phyloP scores from a whole-genome alignment of 2,888 invertebrate genomes.

The Stomorhina lunata region DNA sequence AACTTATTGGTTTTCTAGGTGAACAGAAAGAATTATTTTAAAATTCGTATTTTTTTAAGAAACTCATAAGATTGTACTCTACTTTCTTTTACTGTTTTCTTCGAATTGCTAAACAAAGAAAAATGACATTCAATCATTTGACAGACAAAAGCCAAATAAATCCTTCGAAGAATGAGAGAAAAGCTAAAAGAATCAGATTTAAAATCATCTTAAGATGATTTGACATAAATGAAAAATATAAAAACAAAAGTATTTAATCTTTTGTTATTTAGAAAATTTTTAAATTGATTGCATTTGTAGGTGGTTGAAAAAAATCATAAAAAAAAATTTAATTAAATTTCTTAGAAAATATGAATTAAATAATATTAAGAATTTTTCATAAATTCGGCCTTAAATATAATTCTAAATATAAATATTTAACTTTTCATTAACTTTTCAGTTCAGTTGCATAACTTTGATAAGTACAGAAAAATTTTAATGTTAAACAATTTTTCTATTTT shows the following conservation, averaged over 20 bases:
- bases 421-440: too few relatives aligned
- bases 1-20: too few relatives aligned
- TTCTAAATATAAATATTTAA: too few relatives aligned
- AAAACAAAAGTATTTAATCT: not conserved
- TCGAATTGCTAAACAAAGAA: constrained; percentile 20
- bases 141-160: constrained; percentile 52
- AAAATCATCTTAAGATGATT: not conserved
- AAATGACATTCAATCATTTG: constrained; percentile 51
- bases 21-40: too few relatives aligned
- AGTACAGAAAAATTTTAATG: too few relatives aligned
- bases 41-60: constrained; percentile 9
- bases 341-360: too few relatives aligned
- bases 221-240: not conserved
- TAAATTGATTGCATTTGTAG: not conserved
- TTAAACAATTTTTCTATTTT: too few relatives aligned
- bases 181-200: not conserved
- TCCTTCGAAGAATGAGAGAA: constrained; percentile 6
- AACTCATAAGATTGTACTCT: not conserved
- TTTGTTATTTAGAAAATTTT: not conserved
- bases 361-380: too few relatives aligned
- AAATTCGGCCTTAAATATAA: too few relatives aligned
- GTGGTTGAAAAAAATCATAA: not conserved
- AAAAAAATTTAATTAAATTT: too few relatives aligned
- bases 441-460: too few relatives aligned
- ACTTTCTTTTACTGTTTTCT: constrained; percentile 5